Conservation (phyloP, 2,888 invertebrate species). For the Ligdia adustata region DNA sequence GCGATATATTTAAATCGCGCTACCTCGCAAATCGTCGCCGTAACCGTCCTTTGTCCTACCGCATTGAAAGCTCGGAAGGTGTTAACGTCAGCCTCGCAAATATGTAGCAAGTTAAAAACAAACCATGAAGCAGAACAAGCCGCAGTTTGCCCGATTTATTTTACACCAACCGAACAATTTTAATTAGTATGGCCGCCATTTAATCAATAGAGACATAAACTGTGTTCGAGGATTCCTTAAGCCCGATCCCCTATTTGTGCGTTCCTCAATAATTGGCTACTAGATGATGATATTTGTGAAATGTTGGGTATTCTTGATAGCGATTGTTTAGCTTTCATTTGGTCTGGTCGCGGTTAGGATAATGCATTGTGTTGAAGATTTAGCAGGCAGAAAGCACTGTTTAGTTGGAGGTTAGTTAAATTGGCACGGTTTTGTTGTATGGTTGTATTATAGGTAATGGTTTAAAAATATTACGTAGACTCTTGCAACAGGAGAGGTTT, state of each 20-base stretch:
- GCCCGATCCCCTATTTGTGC: conserved; percentile 56
- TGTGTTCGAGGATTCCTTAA: conserved; percentile 49
- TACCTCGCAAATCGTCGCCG: conserved; percentile 61
- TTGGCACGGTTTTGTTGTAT: conserved; percentile 13
- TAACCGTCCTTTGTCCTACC: conserved; percentile 55
- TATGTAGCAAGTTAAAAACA: conserved; percentile 64
- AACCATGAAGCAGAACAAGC: conserved; percentile 53
- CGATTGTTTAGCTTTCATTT: conserved; percentile 45
- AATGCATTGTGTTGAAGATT: conserved; percentile 31
- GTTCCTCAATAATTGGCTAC: conserved; percentile 69
- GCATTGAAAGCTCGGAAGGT: conserved; percentile 44
- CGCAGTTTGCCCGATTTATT: conserved; percentile 57
- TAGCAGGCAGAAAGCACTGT: not conserved
- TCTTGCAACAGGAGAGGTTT: too few relatives aligned
- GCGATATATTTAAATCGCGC: conserved; percentile 66
- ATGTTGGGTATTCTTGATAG: conserved; percentile 54
- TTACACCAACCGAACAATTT: conserved; percentile 62
- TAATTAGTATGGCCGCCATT: conserved; percentile 65
- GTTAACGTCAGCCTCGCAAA: conserved; percentile 69
- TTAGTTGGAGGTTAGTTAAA: conserved; percentile 9
- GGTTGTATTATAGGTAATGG: not conserved
- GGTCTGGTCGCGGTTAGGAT: conserved; percentile 7
- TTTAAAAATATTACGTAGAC: not conserved
- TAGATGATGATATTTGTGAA: conserved; percentile 61
- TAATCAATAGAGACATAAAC: conserved; percentile 75